Evolutionary conservation across 2,888 invertebrate species (phyloP).

Genomic region (Hyposoter dolosus): DNA sequence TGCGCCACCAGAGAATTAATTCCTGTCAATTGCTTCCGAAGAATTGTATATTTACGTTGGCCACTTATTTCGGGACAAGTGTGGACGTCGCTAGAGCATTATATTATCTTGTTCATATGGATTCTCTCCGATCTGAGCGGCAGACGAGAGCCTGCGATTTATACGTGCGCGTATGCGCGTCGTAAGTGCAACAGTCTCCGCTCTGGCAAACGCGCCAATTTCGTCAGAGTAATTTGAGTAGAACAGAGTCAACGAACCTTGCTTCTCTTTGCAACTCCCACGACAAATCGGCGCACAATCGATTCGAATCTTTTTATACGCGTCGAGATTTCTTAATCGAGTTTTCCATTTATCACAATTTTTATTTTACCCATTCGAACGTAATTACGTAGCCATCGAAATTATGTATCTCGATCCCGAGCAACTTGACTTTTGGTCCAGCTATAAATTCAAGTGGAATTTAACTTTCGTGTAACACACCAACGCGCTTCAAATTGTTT

Average conservation of each 20-base stretch:
- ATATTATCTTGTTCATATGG: conserved; percentile 57
- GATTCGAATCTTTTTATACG: neutral
- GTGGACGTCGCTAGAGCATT: conserved; percentile 43
- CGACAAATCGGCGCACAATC: neutral
- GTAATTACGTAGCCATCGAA: conserved; percentile 7
- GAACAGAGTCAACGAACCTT: conserved; percentile 53
- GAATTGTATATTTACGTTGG: conserved; percentile 50
- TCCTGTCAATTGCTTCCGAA: conserved; percentile 43
- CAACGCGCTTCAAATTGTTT: conserved; percentile 57
- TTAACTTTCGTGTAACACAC: conserved; percentile 25
- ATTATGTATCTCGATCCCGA: neutral
- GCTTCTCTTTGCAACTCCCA: neutral
- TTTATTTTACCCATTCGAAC: neutral
- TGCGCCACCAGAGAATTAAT: conserved; percentile 44
- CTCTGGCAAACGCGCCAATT: conserved; percentile 54
- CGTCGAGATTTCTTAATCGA: neutral
- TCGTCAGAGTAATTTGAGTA: conserved; percentile 50
- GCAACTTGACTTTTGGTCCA: conserved; percentile 26
- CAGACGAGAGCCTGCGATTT: conserved; percentile 15
- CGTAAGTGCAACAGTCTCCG: conserved; percentile 8
- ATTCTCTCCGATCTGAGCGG: conserved; percentile 9
- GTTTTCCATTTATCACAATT: conserved; percentile 11
- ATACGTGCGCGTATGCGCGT: neutral
- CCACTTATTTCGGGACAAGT: conserved; percentile 60
- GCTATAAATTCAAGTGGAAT: conserved; percentile 43